Evolutionary conservation across 2,797 vertebrate species (phyloP).

Genomic region (Hafferia zeledoni): DNA sequence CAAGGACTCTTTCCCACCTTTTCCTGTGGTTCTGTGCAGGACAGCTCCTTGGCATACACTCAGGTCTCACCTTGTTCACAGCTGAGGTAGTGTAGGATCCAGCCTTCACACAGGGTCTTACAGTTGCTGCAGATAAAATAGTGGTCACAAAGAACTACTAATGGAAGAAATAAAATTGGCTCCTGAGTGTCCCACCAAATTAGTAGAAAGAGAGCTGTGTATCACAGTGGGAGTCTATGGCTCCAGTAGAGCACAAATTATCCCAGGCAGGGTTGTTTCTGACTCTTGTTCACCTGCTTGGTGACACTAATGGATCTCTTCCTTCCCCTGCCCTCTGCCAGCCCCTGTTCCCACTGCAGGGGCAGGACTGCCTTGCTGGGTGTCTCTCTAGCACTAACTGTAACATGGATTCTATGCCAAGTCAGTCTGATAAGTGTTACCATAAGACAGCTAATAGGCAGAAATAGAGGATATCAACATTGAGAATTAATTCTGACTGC

Average conservation of each 20-base stretch:
- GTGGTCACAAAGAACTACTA: background rate
- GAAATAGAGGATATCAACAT: background rate
- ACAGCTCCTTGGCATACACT: background rate
- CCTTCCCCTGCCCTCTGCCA: background rate
- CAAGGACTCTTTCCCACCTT: background rate
- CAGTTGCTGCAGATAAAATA: background rate
- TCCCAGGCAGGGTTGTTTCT: background rate
- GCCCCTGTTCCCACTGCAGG: background rate
- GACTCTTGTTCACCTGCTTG: background rate
- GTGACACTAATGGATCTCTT: background rate
- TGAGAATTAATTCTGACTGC: background rate
- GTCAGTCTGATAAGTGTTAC: background rate
- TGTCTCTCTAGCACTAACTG: background rate
- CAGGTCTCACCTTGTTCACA: background rate
- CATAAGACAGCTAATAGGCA: background rate
- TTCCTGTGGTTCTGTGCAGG: background rate
- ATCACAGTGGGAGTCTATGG: background rate
- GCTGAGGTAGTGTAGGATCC: background rate
- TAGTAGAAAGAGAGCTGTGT: background rate
- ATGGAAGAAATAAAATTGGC: background rate
- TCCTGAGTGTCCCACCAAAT: background rate
- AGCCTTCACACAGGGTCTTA: background rate
- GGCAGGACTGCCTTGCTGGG: background rate
- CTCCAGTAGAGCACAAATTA: background rate
- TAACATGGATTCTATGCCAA: background rate